phyloP scores from a whole-genome alignment of 2,797 vertebrate species.

The Lepidocolaptes lacrymiger region DNA sequence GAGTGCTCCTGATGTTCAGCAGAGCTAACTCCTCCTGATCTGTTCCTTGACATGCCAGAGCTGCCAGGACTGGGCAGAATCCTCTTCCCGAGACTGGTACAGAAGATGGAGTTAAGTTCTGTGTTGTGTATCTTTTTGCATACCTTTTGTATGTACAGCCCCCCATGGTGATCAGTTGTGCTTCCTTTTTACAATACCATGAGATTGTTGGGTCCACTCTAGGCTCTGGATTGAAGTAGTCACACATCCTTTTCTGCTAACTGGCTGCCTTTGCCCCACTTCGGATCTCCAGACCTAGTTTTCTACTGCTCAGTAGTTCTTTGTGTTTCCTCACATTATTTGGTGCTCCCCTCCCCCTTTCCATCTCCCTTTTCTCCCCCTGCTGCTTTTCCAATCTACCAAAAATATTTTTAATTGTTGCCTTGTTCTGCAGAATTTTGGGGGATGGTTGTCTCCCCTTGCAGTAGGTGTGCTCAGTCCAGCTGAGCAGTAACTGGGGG shows the following conservation, averaged over 20 bases:
- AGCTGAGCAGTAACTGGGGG: neutral
- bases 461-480: neutral
- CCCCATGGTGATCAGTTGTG: neutral
- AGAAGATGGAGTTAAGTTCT: neutral
- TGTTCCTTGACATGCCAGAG: accelerated
- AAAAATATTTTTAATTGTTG: neutral
- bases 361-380: neutral
- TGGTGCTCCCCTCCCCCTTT: neutral
- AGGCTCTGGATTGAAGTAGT: neutral
- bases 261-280: neutral
- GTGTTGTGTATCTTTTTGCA: neutral
- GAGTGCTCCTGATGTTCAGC: neutral
- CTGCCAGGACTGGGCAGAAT: neutral
- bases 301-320: neutral
- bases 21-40: neutral
- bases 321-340: neutral
- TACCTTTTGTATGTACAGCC: neutral
- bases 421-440: neutral
- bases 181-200: neutral
- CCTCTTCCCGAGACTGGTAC: neutral
- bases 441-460: neutral
- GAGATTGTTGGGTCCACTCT: neutral
- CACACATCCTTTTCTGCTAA: neutral
- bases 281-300: neutral
- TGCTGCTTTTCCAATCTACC: neutral